A percentile compares a stretch with the other conserved stretches of the same genome.
These are phyloP conservation scores for Diogma glabrata DNA, from an alignment of 2,888 invertebrate species.

Conservation along the genomic window DNA sequence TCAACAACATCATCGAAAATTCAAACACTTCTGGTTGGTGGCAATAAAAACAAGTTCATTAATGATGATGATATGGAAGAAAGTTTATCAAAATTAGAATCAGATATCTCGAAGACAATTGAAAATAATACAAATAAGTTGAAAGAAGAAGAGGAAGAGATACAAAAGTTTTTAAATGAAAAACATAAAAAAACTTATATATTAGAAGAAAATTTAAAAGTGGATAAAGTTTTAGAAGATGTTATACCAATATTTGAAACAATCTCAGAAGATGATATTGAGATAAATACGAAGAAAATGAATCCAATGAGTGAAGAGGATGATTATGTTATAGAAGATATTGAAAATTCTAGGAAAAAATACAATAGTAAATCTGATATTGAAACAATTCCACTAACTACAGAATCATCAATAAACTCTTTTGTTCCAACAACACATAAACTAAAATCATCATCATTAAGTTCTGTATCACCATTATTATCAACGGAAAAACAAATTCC, in stretches of 20 bases:
- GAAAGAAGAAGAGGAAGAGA: conserved; percentile 24
- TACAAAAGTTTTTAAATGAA: conserved; percentile 8
- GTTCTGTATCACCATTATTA: too few relatives aligned
- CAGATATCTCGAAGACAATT: conserved; percentile 36
- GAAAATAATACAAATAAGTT: conserved; percentile 34
- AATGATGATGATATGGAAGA: conserved; percentile 32
- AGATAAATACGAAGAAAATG: conserved; percentile 9
- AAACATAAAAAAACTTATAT: conserved; percentile 1
- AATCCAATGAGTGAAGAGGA: conserved; percentile 15
- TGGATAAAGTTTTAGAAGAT: conserved; percentile 10
- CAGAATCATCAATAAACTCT: conserved; percentile 15
- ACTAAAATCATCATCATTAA: conserved; percentile 1
- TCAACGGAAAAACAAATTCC: too few relatives aligned
- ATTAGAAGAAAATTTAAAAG: background rate
- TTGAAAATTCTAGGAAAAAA: conserved; percentile 5
- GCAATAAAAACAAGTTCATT: background rate
- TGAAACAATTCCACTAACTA: conserved; percentile 16
- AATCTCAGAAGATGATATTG: conserved; percentile 13
- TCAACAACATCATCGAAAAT: background rate
- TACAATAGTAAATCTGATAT: background rate
- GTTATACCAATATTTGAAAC: conserved; percentile 12
- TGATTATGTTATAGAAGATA: conserved; percentile 18
- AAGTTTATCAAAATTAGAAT: conserved; percentile 34
- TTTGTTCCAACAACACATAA: conserved; percentile 16
- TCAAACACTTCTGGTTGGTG: conserved; percentile 3